Conservation (phyloP, 2,797 vertebrate genomes). For the Hybognathus amarus region DNA sequence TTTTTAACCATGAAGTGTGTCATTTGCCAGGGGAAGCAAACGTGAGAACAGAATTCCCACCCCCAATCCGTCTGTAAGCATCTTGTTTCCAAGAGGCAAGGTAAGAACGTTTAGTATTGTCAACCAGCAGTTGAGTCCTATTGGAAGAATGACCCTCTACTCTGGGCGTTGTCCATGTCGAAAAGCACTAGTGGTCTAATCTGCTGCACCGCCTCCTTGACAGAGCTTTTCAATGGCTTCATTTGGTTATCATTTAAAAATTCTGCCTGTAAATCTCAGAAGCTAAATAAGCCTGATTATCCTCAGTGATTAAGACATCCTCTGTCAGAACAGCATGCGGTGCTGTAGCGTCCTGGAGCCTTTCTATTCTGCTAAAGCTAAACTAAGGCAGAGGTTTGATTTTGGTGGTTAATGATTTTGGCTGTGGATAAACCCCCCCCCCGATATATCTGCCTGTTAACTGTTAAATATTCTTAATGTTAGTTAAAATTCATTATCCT, state of each 20-base stretch:
- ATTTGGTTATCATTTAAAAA: conserved; percentile 53
- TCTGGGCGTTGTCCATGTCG: not conserved
- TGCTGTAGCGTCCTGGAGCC: conserved; percentile 50
- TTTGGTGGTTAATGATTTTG: conserved; percentile 35
- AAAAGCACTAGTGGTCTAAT: conserved; percentile 19
- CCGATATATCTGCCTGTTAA: not conserved
- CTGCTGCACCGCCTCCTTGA: conserved; percentile 49
- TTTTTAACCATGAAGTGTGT: conserved; percentile 83
- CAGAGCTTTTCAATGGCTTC: conserved; percentile 44
- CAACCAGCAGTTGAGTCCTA: conserved; percentile 44
- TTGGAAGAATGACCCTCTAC: conserved; percentile 30
- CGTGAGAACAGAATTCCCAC: conserved; percentile 78
- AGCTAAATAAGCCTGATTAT: conserved; percentile 63
- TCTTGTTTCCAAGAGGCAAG: conserved; percentile 73
- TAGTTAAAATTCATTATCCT: not conserved
- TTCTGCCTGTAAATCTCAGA: conserved; percentile 57
- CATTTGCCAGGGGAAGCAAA: conserved; percentile 75
- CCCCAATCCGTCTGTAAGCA: conserved; percentile 85
- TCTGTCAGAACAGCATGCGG: conserved; percentile 65
- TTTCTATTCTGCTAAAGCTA: conserved; percentile 8
- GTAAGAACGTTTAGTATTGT: conserved; percentile 62
- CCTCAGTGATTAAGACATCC: conserved; percentile 71
- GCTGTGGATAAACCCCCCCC: not conserved
- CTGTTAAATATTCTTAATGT: not conserved
- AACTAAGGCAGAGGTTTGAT: conserved; percentile 29